These are phyloP conservation scores for Papilio helenus DNA, from an alignment of 1,140 invertebrate genomes.

Conservation along the genomic window DNA sequence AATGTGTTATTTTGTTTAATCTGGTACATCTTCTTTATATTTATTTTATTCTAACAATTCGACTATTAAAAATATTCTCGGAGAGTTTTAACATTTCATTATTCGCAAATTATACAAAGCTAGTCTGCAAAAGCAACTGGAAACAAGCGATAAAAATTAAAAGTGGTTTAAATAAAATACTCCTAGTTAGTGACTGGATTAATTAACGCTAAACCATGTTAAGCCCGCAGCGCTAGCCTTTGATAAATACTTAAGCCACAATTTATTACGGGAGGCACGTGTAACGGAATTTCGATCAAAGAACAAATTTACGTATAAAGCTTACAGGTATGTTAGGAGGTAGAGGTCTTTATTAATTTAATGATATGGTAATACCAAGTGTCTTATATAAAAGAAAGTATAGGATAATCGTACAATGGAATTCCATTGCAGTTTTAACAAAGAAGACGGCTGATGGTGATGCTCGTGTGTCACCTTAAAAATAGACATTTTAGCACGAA, in stretches of 20 bases:
- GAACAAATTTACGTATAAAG: constrained; percentile 15
- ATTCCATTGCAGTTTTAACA: no score
- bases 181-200: background rate
- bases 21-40: background rate
- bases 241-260: constrained; percentile 21
- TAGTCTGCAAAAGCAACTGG: background rate
- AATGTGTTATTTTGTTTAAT: no score
- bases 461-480: no score
- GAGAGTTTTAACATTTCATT: background rate
- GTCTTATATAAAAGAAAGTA: no score
- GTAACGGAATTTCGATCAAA: constrained; percentile 18
- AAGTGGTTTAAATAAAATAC: constrained; percentile 4
- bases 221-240: constrained; percentile 7
- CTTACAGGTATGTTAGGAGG: background rate
- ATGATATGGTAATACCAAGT: no score
- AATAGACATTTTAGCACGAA: no score
- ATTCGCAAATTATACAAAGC: background rate
- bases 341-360: no score
- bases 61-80: background rate
- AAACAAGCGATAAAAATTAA: background rate
- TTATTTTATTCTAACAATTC: background rate
- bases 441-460: no score
- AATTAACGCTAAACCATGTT: constrained; percentile 16
- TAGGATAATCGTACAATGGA: no score
- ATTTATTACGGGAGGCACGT: constrained; percentile 17